Evolutionary conservation across 2,888 invertebrate species (phyloP).

Genomic region (Protophormia terraenovae): DNA sequence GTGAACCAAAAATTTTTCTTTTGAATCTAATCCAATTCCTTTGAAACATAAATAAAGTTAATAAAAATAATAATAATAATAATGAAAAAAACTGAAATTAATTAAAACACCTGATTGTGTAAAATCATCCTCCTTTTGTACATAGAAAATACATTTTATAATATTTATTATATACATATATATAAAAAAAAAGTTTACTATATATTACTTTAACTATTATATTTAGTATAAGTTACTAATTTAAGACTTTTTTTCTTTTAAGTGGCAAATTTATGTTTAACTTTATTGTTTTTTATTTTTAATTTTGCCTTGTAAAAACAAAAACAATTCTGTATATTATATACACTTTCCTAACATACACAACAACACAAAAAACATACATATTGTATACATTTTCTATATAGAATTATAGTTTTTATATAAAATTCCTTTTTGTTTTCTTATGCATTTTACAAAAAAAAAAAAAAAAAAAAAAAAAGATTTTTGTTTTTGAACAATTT

Average conservation of each 20-base stretch:
- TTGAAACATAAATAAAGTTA: not conserved
- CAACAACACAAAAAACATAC: constrained; percentile 2
- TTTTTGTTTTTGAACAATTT: not conserved
- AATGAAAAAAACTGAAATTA: constrained; percentile 29
- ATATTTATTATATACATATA: constrained; percentile 31
- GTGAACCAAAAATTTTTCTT: constrained; percentile 44
- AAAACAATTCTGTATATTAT: constrained; percentile 43
- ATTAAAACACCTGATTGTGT: constrained; percentile 56
- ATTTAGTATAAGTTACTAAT: constrained; percentile 31
- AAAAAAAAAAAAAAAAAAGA: constrained; percentile 3
- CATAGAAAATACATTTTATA: constrained; percentile 34
- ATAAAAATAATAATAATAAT: constrained; percentile 25
- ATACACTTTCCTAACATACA: constrained; percentile 51
- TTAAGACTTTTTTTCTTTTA: constrained; percentile 21
- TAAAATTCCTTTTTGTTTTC: constrained; percentile 1
- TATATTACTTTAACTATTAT: constrained; percentile 30
- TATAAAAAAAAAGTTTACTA: not conserved
- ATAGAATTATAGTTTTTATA: constrained; percentile 30
- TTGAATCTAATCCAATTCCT: constrained; percentile 11
- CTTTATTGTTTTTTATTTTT: constrained; percentile 7
- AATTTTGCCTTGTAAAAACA: constrained; percentile 43
- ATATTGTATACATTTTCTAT: constrained; percentile 15
- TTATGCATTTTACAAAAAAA: constrained; percentile 47
- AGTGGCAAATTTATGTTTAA: not conserved
- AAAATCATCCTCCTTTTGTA: constrained; percentile 45